A percentile compares a stretch with the other conserved stretches of the same genome.
Evolutionary conservation across 2,888 invertebrate species (phyloP).

Genomic region (Lasioglossum malachurum): DNA sequence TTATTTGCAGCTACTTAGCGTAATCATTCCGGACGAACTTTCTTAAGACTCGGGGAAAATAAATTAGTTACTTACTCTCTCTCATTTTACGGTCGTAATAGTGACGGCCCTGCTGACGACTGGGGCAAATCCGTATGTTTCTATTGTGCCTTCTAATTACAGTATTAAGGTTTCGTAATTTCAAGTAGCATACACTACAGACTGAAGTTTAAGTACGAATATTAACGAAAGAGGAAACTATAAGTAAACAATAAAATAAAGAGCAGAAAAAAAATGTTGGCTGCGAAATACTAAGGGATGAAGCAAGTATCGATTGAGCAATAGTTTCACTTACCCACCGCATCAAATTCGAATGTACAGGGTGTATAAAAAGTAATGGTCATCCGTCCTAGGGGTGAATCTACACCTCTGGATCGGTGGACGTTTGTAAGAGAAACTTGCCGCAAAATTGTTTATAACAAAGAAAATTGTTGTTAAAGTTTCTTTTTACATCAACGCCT

Average conservation of each 20-base stretch:
- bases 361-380: too few relatives aligned
- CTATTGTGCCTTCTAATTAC: neutral
- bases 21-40: neutral
- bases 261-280: too few relatives aligned
- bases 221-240: too few relatives aligned
- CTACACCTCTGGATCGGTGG: too few relatives aligned
- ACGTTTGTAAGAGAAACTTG: too few relatives aligned
- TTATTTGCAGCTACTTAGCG: constrained; percentile 13
- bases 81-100: neutral
- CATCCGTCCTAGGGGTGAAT: too few relatives aligned
- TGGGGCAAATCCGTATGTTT: neutral
- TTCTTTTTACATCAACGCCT: too few relatives aligned
- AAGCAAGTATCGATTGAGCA: neutral
- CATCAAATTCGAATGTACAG: neutral
- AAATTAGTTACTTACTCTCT: neutral
- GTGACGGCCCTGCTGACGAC: neutral
- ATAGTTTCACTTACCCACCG: neutral
- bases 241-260: too few relatives aligned
- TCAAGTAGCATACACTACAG: neutral
- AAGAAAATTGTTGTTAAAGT: too few relatives aligned
- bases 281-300: neutral
- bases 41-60: neutral
- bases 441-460: too few relatives aligned
- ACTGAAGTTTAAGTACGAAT: too few relatives aligned
- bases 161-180: neutral